A percentile compares a stretch with the other conserved stretches of the same genome.
Evolutionary conservation across 2,113 vertebrate genomes (phyloP).

Genomic region (Ctenodactylus gundi): DNA sequence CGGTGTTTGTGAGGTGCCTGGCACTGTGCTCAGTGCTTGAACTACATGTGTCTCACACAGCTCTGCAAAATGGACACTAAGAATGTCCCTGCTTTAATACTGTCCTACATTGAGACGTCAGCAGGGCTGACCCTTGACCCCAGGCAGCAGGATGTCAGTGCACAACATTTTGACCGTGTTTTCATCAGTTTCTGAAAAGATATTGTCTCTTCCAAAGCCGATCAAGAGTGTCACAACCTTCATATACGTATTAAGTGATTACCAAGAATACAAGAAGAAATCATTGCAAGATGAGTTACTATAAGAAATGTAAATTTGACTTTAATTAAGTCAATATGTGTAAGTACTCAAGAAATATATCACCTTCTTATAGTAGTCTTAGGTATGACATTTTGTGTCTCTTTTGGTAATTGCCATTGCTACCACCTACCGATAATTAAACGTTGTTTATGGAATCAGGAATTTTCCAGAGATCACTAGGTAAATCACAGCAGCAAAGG

Average conservation of each 20-base stretch:
- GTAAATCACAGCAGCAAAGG: not conserved
- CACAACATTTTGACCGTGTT: not conserved
- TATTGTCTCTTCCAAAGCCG: not conserved
- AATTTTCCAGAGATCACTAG: not conserved
- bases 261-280: not conserved
- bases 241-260: not conserved
- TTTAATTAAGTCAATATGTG: not conserved
- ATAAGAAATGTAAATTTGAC: not conserved
- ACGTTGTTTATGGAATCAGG: not conserved
- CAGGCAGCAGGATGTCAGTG: not conserved
- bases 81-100: not conserved
- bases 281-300: not conserved
- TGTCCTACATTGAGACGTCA: not conserved
- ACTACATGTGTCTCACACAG: not conserved
- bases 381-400: not conserved
- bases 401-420: not conserved
- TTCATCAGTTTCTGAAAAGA: not conserved
- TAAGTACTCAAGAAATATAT: not conserved
- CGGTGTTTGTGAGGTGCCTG: not conserved
- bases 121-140: not conserved
- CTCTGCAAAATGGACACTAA: not conserved
- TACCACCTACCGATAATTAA: not conserved
- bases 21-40: not conserved
- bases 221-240: not conserved
- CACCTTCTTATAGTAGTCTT: not conserved